Base-by-base conservation (phyloP, 2,797 vertebrate genomes). In the Acanthurus lineatus region DNA sequence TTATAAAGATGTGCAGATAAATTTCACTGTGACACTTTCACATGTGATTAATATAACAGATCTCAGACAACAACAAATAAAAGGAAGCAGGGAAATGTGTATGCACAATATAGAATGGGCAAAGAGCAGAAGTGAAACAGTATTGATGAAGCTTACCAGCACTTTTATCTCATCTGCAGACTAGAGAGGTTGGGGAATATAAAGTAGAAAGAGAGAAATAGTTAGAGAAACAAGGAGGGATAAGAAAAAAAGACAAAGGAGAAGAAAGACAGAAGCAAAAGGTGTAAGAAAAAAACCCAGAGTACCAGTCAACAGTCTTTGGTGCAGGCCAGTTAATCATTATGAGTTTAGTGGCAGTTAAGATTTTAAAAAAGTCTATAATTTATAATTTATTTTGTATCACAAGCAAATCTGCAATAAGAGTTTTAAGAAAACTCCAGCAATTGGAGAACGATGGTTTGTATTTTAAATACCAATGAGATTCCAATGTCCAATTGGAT, bases 121-220 rank as follows among this genome's bases (percentile, higher is more conserved):
- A 51, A 77, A 71, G 53, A 72, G 47, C 19, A 69, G 57, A 58
- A 69, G 44, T 44, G 40, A 32, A 19, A 75, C 57, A 69, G 74
- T 73, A 65, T 69, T 59, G 51, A 66, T 40, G 17, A 69, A 69
- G 76, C 92, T 94, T 93, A 95, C 93, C 94, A 88, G 88, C 19
- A 40, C 58, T 53, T 91, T 75, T 69, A 94, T 79, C 45, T 93
- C 92, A 47, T 91, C 87, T 83, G 93, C 65, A 54, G 92, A 90
- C 94, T 94, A 73, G 40, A 86, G 61, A 66, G 49, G 59, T 45
- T 47, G 12, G 52, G 65, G 53, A 70, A 72, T 8, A 47, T 58
- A 28, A 51, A 20, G 38, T 15, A 77, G 40, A 63, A 42, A 66
- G 32, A 80, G 42, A 71, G 52, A 77, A 69, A 62, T 2, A 48